Evolutionary conservation across 1,140 invertebrate species (phyloP).

Genomic region (Belonocnema kinseyi): DNA sequence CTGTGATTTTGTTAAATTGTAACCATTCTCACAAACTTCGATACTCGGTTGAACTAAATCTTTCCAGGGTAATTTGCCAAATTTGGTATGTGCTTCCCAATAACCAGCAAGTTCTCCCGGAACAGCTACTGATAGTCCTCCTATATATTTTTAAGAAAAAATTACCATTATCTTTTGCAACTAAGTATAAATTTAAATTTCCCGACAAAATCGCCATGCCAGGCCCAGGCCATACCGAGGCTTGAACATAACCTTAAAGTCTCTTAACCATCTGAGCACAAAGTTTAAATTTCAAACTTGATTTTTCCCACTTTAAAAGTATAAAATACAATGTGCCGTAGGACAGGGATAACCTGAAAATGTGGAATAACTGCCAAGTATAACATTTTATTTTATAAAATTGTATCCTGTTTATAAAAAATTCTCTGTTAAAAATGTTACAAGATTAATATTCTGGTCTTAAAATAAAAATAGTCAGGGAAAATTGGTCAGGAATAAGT

Average conservation of each 20-base stretch:
- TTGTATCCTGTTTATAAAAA: too few species aligned
- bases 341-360: too few species aligned
- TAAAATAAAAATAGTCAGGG: too few species aligned
- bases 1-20: conserved; percentile 81
- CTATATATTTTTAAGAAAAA: conserved; percentile 67
- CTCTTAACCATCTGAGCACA: neutral
- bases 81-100: conserved; percentile 87
- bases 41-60: conserved; percentile 87
- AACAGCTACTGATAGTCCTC: conserved; percentile 87
- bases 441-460: too few species aligned
- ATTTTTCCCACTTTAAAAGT: too few species aligned
- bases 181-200: conserved; percentile 4
- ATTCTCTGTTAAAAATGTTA: too few species aligned
- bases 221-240: too few species aligned
- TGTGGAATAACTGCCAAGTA: too few species aligned
- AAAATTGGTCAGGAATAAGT: too few species aligned
- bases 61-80: conserved; percentile 89
- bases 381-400: too few species aligned
- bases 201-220: neutral
- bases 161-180: conserved; percentile 23
- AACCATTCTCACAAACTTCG: conserved; percentile 85
- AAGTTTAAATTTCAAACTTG: neutral
- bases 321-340: too few species aligned
- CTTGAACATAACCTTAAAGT: too few species aligned
- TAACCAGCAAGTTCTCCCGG: conserved; percentile 95